phyloP scores from a whole-genome alignment of 2,797 vertebrate genomes.

The Phataginus tetradactyla region DNA sequence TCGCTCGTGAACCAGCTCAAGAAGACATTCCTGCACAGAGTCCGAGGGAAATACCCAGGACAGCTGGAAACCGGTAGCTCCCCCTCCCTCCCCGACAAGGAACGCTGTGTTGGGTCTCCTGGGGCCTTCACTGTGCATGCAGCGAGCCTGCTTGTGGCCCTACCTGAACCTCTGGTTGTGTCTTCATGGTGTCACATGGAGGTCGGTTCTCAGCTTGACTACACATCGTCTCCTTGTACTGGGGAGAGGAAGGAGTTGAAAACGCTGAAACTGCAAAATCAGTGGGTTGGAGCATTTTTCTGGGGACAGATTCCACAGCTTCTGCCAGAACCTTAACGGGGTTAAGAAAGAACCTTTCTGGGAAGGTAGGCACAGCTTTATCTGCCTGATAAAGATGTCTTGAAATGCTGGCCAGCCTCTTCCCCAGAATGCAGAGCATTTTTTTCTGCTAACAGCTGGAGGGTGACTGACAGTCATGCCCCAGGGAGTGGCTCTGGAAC shows the following conservation, averaged over 20 bases:
- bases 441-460: not conserved
- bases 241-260: not conserved
- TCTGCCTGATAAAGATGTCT: not conserved
- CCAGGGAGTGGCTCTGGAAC: not conserved
- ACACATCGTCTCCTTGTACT: not conserved
- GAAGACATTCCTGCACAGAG: constrained; percentile 89
- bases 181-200: fast-evolving
- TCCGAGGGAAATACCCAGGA: constrained; percentile 93
- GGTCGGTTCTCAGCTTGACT: fast-evolving
- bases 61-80: constrained; percentile 94
- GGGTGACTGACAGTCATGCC: not conserved
- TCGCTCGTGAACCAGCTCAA: constrained; percentile 88
- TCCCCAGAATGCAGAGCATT: not conserved
- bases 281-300: not conserved
- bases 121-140: not conserved
- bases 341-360: not conserved
- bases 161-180: fast-evolving
- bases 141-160: fast-evolving
- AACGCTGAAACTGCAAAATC: fast-evolving
- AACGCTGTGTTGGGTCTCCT: fast-evolving
- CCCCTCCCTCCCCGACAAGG: fast-evolving
- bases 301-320: not conserved
- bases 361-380: not conserved
- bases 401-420: not conserved
- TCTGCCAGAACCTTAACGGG: not conserved